Evolutionary conservation across 2,888 invertebrate species (phyloP).

Genomic region (Beris morrisii): DNA sequence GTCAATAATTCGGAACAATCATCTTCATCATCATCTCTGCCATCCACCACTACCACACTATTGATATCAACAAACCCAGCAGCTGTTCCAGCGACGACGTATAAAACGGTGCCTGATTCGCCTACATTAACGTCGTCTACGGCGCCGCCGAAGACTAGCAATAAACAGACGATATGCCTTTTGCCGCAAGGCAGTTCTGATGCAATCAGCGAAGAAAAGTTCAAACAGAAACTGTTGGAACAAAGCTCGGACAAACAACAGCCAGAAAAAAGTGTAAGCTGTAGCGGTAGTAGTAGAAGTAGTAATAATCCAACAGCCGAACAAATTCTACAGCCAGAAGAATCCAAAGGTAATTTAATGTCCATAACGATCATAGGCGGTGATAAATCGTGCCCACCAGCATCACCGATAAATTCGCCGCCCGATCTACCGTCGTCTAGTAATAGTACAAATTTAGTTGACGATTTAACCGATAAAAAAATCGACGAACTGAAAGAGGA

Average conservation of each 20-base stretch:
- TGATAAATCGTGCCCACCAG: background rate
- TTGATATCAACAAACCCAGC: background rate
- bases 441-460: constrained; percentile 23
- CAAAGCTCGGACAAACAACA: constrained; percentile 11
- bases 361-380: background rate
- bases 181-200: constrained; percentile 57
- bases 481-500: constrained; percentile 19
- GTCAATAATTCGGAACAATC: constrained; percentile 1
- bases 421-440: background rate
- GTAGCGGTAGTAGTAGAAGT: constrained; percentile 28
- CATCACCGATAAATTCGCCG: background rate
- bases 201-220: constrained; percentile 59
- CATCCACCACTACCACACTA: constrained; percentile 18
- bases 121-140: constrained; percentile 5
- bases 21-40: constrained; percentile 45
- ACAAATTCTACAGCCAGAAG: constrained; percentile 36
- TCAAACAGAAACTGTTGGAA: constrained; percentile 63
- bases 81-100: background rate
- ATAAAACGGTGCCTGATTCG: background rate
- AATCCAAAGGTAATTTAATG: background rate
- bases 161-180: constrained; percentile 44
- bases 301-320: constrained; percentile 37
- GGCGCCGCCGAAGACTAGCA: constrained; percentile 1
- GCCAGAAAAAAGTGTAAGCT: constrained; percentile 29
- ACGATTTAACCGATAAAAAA: background rate